A percentile compares a stretch with the other conserved stretches of the same genome.
Conservation (phyloP, 2,113 vertebrate genomes). For the Climacteris rufus region DNA sequence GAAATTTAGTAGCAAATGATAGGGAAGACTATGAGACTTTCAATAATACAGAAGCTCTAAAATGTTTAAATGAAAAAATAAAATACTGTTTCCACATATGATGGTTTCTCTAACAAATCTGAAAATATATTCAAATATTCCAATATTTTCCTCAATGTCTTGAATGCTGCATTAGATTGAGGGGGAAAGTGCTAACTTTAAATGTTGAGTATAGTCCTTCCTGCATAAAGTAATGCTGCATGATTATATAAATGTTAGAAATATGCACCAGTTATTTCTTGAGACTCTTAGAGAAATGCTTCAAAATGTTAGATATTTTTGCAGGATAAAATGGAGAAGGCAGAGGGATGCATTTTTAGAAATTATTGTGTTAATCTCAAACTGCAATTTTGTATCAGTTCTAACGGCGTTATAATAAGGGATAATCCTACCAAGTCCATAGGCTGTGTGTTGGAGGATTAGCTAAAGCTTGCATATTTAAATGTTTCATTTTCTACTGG, state of each 20-base stretch:
- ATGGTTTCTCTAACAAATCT: neutral
- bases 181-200: neutral
- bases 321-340: neutral
- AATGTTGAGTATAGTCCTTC: neutral
- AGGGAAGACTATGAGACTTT: neutral
- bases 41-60: neutral
- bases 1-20: neutral
- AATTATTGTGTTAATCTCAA: conserved; percentile 49
- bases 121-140: neutral
- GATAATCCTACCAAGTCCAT: conserved; percentile 67
- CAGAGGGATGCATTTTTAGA: conserved; percentile 14
- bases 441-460: conserved; percentile 65
- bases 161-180: neutral
- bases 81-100: neutral
- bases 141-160: neutral
- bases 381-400: conserved; percentile 59
- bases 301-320: neutral
- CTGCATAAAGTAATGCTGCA: neutral
- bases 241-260: neutral
- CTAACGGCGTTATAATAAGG: conserved; percentile 63
- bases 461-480: conserved; percentile 67
- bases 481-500: conserved; percentile 60
- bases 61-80: neutral
- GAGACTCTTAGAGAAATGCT: neutral
- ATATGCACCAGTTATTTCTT: neutral